Percentiles rank a stretch among this genome's conserved stretches.
phyloP scores from a whole-genome alignment of 2,113 vertebrate species.

The Bambusicola thoracicus region DNA sequence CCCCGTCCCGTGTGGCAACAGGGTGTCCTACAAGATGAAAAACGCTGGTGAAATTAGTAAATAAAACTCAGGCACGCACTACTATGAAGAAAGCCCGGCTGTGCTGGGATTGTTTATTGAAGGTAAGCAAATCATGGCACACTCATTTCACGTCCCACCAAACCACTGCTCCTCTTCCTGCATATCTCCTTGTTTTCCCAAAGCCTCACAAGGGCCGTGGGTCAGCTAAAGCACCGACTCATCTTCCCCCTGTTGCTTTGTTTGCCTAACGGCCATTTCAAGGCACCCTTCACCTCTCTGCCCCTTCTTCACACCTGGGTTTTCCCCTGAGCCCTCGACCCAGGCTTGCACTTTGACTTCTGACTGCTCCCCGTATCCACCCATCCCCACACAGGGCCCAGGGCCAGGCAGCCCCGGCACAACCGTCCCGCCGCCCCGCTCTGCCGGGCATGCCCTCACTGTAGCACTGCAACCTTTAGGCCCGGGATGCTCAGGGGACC shows the following conservation, averaged over 20 bases:
- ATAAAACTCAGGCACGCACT: accelerated
- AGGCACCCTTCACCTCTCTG: not conserved
- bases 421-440: not conserved
- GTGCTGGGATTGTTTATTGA: not conserved
- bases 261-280: not conserved
- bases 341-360: not conserved
- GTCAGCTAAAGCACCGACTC: accelerated
- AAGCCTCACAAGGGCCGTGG: not conserved
- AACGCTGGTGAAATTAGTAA: not conserved
- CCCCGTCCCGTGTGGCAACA: accelerated
- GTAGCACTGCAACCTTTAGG: not conserved
- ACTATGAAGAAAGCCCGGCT: not conserved
- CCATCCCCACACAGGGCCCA: accelerated
- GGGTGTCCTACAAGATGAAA: accelerated
- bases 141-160: not conserved
- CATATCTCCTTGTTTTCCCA: not conserved
- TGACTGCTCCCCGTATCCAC: not conserved
- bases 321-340: not conserved
- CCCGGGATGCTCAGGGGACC: not conserved
- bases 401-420: accelerated
- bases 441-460: too few species aligned
- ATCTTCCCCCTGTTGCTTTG: not conserved
- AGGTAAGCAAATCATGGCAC: not conserved
- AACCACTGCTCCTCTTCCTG: not conserved
- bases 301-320: not conserved